Evolutionary conservation across 2,113 vertebrate species (phyloP).

Genomic region (Bolborhynchus lineola): DNA sequence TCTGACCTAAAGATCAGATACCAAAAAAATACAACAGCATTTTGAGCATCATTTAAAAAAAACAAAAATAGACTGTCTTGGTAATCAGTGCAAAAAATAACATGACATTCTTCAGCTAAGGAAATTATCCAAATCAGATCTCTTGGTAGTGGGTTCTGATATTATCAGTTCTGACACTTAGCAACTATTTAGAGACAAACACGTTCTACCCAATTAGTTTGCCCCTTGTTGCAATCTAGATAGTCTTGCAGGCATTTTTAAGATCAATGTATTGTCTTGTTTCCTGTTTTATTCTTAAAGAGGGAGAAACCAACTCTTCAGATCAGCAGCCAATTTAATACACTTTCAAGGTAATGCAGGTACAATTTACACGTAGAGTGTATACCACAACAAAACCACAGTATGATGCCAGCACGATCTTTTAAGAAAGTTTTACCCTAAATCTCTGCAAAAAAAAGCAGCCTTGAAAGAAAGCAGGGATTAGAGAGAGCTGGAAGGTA

Average conservation of each 20-base stretch:
- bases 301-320: constrained; percentile 34
- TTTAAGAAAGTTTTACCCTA: constrained; percentile 64
- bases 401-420: constrained; percentile 64
- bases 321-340: constrained; percentile 46
- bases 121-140: constrained; percentile 19
- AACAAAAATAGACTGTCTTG: neutral
- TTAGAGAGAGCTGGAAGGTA: constrained; percentile 77
- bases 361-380: constrained; percentile 24
- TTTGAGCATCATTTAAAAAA: neutral
- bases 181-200: neutral
- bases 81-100: neutral
- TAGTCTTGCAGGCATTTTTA: neutral
- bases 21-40: neutral
- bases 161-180: constrained; percentile 2
- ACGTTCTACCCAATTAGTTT: neutral
- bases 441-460: constrained; percentile 73
- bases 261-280: neutral
- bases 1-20: neutral
- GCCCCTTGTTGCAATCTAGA: neutral
- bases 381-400: constrained; percentile 68
- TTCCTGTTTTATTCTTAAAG: neutral
- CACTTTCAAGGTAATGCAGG: constrained; percentile 59
- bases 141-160: neutral
- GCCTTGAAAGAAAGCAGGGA: constrained; percentile 75
- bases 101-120: neutral